Percentiles rank a stretch among this genome's conserved stretches.
These are phyloP conservation scores for Zhengitettix transpicula DNA, from an alignment of 2,888 invertebrate species.

Conservation along the genomic window DNA sequence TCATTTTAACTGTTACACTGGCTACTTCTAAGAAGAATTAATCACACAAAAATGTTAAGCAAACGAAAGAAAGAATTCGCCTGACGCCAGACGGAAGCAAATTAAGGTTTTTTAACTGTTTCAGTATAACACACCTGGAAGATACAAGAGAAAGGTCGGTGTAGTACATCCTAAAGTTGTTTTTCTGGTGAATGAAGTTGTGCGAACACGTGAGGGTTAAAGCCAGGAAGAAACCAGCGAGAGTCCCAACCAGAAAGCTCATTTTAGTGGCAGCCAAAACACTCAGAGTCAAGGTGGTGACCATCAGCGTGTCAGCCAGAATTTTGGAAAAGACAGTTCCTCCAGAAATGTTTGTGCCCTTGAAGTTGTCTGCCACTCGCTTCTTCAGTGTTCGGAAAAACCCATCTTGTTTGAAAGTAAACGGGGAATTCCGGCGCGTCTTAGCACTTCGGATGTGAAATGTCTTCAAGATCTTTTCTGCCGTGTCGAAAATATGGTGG, in stretches of 20 bases:
- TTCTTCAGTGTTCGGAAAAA: constrained; percentile 38
- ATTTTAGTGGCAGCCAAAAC: constrained; percentile 14
- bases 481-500: constrained; percentile 44
- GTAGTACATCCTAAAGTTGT: constrained; percentile 64
- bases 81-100: too few species aligned
- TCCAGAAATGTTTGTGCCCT: neutral
- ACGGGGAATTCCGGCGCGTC: constrained; percentile 47
- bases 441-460: constrained; percentile 36
- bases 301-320: constrained; percentile 23
- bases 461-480: constrained; percentile 33
- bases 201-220: constrained; percentile 47
- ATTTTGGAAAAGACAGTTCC: neutral
- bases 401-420: constrained; percentile 43
- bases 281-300: constrained; percentile 24
- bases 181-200: constrained; percentile 59
- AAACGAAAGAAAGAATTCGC: too few species aligned
- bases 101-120: neutral
- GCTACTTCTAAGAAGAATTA: too few species aligned
- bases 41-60: too few species aligned
- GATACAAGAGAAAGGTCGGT: constrained; percentile 53
- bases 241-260: constrained; percentile 21
- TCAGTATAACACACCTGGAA: constrained; percentile 29
- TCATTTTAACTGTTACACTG: too few species aligned
- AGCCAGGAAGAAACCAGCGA: constrained; percentile 39
- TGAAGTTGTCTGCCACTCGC: constrained; percentile 4